Base-by-base conservation (phyloP, 2,888 invertebrate species). In the Dilophus febrilis region DNA sequence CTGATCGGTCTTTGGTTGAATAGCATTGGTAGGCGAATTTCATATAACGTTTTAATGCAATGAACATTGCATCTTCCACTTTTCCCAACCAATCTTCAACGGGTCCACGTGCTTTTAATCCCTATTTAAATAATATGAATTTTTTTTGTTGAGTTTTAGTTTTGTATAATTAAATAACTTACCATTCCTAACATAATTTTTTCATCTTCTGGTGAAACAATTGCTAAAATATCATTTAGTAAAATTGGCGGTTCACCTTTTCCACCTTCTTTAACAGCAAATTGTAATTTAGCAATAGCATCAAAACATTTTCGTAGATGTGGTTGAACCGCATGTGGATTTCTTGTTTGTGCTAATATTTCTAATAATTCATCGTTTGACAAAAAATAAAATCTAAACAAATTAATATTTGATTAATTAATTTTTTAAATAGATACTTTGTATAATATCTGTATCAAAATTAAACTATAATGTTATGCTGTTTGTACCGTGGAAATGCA, bases 21-120 rank as follows among this genome's bases (percentile, higher is more conserved):
- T 73, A 83, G 53, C 87, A 84, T 35, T 60, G 65, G 19, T 87
- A 70, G 0, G 84, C 76, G 12, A 58, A 57, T 54, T 85, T 83
- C 78, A 86, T 83, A 43, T 74, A 71, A 44, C 73, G 72, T 47
- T 77, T 77, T 6, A 88, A 67, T 1, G 85, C 78, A 0, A 72
- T 61, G 49, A 88, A 84, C 90, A 91, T 91, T 0, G 81, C 77
- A 39, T 86, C 82, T 55, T 91, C 91, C 2, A 91, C 90, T 62
- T 86, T 88, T 3, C 83, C 77, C 8, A 91, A 63, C 90, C 90
- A 91, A 52, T 88, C 85, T 60, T 90, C 91, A 1, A 90, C 88
- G 51, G 88, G 87, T 0, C 90, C 90, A 40, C 88, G 69, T 0
- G 85, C 86, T 61, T 86, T 88, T 8, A 79, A 65, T 18, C 77